Conservation (phyloP, 2,888 invertebrate genomes). For the Cordylochernes scorpioides region DNA sequence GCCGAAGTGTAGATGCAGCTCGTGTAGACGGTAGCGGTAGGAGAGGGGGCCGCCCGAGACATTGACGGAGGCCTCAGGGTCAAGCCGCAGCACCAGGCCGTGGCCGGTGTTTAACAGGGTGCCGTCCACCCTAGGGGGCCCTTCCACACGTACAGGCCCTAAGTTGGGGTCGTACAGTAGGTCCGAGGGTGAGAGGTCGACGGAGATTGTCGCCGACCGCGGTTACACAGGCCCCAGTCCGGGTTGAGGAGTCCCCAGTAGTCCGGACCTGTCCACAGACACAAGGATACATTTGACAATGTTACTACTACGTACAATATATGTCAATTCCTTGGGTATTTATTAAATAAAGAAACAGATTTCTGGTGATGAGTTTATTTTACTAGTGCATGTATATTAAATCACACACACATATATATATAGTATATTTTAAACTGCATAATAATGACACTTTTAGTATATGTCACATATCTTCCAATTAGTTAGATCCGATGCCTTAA, state of each 20-base stretch:
- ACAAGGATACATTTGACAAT: no score
- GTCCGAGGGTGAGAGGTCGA: constrained; percentile 78
- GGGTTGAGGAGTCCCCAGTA: constrained; percentile 97
- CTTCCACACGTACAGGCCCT: constrained; percentile 65
- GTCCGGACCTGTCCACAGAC: constrained; percentile 51
- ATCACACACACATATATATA: no score
- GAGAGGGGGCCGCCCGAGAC: constrained; percentile 84
- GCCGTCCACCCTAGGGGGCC: no score
- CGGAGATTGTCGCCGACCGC: constrained; percentile 90
- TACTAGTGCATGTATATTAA: no score
- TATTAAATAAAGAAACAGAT: no score
- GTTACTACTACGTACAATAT: no score
- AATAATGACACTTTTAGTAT: no score
- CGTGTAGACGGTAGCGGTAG: constrained; percentile 79
- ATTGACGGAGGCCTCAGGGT: constrained; percentile 40
- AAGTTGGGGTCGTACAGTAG: constrained; percentile 87
- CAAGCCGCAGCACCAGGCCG: constrained; percentile 62
- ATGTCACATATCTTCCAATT: no score
- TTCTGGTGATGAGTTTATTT: no score
- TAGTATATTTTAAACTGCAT: no score
- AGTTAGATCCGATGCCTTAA: no score
- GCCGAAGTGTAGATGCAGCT: constrained; percentile 82
- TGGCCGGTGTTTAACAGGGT: constrained; percentile 93
- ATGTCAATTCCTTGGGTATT: no score
- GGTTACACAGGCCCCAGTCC: constrained; percentile 90